A percentile compares a stretch with the other conserved stretches of the same genome.
These are phyloP conservation scores for Oreochromis spilurus DNA, from an alignment of 2,113 vertebrate genomes.

Conservation along the genomic window DNA sequence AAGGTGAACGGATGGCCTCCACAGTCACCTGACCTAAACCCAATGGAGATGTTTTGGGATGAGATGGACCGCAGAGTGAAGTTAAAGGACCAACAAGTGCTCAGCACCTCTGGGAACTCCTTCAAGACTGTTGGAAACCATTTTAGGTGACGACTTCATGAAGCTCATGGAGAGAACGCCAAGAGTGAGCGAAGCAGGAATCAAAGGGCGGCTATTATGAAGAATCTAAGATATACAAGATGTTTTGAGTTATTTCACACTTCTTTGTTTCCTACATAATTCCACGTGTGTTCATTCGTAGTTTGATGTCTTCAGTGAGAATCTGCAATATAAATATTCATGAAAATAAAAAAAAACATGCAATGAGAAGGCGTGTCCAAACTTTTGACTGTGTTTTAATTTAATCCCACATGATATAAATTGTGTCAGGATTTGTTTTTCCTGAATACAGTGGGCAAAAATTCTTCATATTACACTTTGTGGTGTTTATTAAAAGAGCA, in stretches of 20 bases:
- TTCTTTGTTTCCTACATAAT: accelerated
- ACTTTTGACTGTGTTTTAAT: neutral
- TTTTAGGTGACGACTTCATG: neutral
- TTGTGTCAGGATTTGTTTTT: neutral
- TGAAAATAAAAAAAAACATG: neutral
- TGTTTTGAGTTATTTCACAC: neutral
- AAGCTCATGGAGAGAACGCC: neutral
- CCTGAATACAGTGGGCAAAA: neutral
- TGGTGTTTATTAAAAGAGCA: neutral
- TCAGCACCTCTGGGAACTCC: neutral
- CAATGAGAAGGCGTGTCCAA: accelerated
- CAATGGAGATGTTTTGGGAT: neutral
- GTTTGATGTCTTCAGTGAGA: neutral
- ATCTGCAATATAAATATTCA: neutral
- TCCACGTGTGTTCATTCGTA: neutral
- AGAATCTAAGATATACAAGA: neutral
- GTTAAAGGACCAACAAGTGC: neutral
- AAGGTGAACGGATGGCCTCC: neutral
- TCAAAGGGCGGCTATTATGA: neutral
- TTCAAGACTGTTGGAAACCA: neutral
- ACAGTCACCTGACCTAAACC: neutral
- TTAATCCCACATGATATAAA: neutral
- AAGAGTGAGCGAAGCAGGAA: neutral
- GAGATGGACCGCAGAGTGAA: neutral
- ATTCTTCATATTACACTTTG: neutral